Base-by-base conservation (phyloP, 2,888 invertebrate species). In the Ormyrus nitidulus region DNA sequence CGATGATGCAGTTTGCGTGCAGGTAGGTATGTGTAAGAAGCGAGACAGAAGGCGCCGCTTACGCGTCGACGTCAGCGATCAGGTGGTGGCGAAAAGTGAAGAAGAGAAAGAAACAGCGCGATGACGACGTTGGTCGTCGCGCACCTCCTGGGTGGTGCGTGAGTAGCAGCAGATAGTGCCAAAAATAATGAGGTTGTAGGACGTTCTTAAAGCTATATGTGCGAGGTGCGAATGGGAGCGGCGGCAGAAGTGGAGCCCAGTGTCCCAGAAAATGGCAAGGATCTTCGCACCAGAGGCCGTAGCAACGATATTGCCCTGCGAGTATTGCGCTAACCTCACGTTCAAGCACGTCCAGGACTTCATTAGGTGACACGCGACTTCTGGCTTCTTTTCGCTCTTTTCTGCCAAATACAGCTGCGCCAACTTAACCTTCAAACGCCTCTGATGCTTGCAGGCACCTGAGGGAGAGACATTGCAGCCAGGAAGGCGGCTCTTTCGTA, bases 401-500 rank as follows among this genome's bases (percentile, higher is more conserved):
- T 34, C 34, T 34, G 34, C 34, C 34, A 34, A 34, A 34, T 0
- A 34, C 34, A 34, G 34, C 34, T 13, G 48, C 11, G 46, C 19
- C 5, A 13, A 71, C 62, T 71, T 76, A 76, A 72, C 76, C 75
- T 76, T 34, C 9, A 81, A 74, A 51, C 6, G 34, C 8, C 61
- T 61, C 34, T 61, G 6, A 73, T 51, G 48, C 92, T 82, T 92
- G 79, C 90, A 95, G 96, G 85, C 97, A 97, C 90, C 91, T 97
- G 84, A 93, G 95, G 86, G 94, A 94, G 77, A 93, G 94, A 79
- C 97, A 97, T 88, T 96, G 96, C 89, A 94, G 95, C 44, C 94
- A 93, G 86, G 97, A 97, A 91, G 97, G 97, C 76, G 96, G 96
- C 49, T 96, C 96, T 19, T 95, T 94, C 88, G 94, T 97, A 11